Evolutionary conservation across 2,113 vertebrate genomes (phyloP), one percentile per base, ranked within the genome.

Genomic region (Myocastor coypus): DNA sequence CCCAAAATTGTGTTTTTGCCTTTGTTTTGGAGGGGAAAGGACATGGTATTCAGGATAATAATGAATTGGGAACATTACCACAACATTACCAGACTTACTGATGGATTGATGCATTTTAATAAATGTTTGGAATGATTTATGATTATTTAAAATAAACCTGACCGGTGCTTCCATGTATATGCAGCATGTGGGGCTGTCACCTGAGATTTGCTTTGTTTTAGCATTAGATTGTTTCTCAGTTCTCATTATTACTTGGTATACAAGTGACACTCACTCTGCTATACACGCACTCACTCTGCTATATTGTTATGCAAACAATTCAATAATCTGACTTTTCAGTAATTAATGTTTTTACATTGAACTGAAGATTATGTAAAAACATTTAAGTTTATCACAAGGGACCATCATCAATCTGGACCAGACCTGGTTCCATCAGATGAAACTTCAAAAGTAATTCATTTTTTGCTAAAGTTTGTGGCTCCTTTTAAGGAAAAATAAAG

Each of bases 91-190:
- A 97, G 87, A 88, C 88, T 97, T 97, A 95, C 50, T 94, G 4
- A 91, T 97, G 94, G 97, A 92, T 95, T 95, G 90, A 16, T 94
- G n/a, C 57, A 1, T 96, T 97, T 98, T 97, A 98, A 98, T 98
- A 98, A 98, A 98, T 97, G 90, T 98, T 97, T 98, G 97, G 94
- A 97, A 94, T 97, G 97, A 95, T 98, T 95, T 96, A 94, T 91
- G 92, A 91, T 85, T 97, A 98, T 97, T 98, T 97, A 97, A 97
- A 96, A 75, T 96, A 97, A 97, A 92, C 87, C 88, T 30, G 95
- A 97, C 37, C 66, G 42, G 59, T 98, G 91, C 96, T 98, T 95
- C 37, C 81, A 97, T 97, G 91, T 98, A 81, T 97, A 3, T 95
- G 42, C 96, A 82, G n/a, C 84, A 86, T 83, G n/a, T 91, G 92